These are phyloP conservation scores for Uria aalge DNA, from an alignment of 2,113 vertebrate genomes.

Conservation along the genomic window DNA sequence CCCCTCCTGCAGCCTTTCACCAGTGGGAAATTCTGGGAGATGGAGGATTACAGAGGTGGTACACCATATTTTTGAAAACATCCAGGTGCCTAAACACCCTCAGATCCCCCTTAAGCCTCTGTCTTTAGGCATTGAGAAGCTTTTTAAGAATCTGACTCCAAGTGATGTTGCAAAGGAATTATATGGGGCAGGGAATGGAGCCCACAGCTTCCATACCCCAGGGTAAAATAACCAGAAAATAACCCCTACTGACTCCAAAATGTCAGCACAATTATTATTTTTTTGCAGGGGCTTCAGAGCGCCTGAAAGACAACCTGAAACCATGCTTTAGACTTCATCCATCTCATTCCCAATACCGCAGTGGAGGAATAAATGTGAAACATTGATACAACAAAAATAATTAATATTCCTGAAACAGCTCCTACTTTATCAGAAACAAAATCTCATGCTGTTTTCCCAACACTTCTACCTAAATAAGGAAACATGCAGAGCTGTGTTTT, in stretches of 20 bases:
- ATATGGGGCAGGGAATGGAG: background rate
- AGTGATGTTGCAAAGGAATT: background rate
- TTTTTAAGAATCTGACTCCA: background rate
- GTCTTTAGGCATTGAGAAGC: background rate
- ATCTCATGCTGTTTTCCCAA: slow-evolving; percentile 42
- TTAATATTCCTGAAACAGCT: slow-evolving; percentile 38
- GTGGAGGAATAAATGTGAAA: background rate
- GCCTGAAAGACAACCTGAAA: background rate
- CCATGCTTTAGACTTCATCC: background rate
- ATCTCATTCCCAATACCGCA: background rate
- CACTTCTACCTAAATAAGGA: slow-evolving; percentile 59
- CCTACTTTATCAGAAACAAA: slow-evolving; percentile 43
- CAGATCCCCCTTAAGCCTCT: background rate
- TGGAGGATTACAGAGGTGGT: background rate
- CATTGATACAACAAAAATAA: background rate
- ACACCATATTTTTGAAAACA: background rate
- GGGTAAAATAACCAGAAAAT: background rate
- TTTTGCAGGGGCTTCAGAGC: background rate
- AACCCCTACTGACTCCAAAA: background rate
- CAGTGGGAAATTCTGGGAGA: background rate
- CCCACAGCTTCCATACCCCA: background rate
- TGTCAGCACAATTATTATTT: background rate
- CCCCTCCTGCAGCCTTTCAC: background rate
- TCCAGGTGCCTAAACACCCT: background rate
- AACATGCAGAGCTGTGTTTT: slow-evolving; percentile 16